Conservation (phyloP, 1,140 invertebrate genomes). For the Euwallacea similis region DNA sequence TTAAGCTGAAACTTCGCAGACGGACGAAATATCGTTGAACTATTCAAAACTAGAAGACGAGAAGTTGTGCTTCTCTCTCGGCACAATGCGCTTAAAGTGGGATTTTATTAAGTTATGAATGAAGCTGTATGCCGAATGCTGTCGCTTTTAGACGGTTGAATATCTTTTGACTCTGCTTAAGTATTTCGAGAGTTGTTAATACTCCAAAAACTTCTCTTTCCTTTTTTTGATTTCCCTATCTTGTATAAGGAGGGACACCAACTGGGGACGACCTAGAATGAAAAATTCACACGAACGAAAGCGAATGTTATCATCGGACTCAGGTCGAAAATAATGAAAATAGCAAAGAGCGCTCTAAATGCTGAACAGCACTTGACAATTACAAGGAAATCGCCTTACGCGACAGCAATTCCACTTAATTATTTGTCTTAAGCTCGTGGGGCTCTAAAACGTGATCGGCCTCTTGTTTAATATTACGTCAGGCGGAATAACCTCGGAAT, state of each 20-base stretch:
- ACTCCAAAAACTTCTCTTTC: background rate
- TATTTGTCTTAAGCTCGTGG: conserved; percentile 37
- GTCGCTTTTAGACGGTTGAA: background rate
- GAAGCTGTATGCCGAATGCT: conserved; percentile 5
- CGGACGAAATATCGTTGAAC: conserved; percentile 23
- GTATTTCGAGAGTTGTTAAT: background rate
- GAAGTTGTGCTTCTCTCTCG: conserved; percentile 11
- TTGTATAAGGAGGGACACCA: no score
- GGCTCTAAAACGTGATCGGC: conserved; percentile 28
- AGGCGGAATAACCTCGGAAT: conserved; percentile 11
- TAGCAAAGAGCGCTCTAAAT: conserved; percentile 27
- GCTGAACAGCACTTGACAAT: conserved; percentile 33
- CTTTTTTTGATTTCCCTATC: background rate
- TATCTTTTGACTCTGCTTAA: background rate
- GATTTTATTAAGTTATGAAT: conserved; percentile 24
- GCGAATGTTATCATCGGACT: background rate
- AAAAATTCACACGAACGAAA: no score
- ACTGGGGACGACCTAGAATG: no score
- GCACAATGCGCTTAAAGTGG: conserved; percentile 12
- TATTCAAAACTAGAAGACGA: conserved; percentile 22
- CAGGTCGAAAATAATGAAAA: background rate
- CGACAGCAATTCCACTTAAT: conserved; percentile 35
- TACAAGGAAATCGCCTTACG: conserved; percentile 34
- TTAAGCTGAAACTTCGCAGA: conserved; percentile 16
- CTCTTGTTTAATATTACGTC: conserved; percentile 22